A percentile compares a stretch with the other conserved stretches of the same genome.
Conservation (phyloP, 2,888 invertebrate genomes). For the Drosophila mimica region DNA sequence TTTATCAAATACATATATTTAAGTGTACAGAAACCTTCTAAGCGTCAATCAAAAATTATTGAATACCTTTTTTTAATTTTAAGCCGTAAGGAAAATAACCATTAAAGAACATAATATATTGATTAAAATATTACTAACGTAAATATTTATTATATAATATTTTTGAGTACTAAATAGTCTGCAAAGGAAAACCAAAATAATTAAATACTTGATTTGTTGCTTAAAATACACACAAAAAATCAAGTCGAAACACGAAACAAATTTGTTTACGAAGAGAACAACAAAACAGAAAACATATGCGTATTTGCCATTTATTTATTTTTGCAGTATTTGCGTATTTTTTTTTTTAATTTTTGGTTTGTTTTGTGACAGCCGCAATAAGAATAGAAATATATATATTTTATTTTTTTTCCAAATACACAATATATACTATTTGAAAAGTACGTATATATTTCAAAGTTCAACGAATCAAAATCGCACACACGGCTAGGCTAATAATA, state of each 20-base stretch:
- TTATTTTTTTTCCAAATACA: background rate
- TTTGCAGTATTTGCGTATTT: too few relatives aligned
- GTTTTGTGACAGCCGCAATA: slow-evolving; percentile 12
- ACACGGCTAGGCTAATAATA: slow-evolving; percentile 49
- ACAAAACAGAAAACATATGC: slow-evolving; percentile 46
- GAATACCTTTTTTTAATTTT: background rate
- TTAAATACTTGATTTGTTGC: slow-evolving; percentile 10
- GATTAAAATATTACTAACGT: background rate
- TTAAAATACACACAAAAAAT: background rate
- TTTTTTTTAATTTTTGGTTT: slow-evolving; percentile 12
- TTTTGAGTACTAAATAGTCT: background rate
- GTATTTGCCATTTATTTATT: too few relatives aligned
- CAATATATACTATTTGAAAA: slow-evolving; percentile 1
- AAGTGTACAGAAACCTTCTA: background rate
- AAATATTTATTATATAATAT: background rate
- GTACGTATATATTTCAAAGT: slow-evolving; percentile 39
- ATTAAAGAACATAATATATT: background rate
- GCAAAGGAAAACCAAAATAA: background rate
- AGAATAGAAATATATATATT: slow-evolving; percentile 15
- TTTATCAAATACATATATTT: background rate
- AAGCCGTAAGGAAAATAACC: background rate
- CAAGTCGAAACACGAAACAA: slow-evolving; percentile 20
- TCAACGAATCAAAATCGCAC: slow-evolving; percentile 50
- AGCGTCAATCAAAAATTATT: background rate
- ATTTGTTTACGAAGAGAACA: slow-evolving; percentile 70